Base-by-base conservation (phyloP, 2,888 invertebrate species). In the Drosophila gaucha region DNA sequence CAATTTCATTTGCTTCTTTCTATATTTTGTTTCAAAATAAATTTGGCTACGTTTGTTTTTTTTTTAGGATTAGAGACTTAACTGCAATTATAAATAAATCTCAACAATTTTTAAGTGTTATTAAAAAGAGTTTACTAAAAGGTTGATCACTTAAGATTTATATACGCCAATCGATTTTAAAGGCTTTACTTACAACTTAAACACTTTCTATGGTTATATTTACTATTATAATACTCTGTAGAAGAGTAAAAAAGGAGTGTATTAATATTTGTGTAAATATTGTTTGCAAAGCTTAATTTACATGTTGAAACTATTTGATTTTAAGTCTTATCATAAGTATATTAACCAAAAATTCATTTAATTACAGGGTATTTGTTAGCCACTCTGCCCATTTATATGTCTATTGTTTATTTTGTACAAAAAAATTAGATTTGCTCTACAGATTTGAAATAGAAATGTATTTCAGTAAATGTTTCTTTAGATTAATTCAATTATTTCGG, bases 21-120 rank as follows among this genome's bases (percentile, higher is more conserved):
- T 16, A 46, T 38, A 55, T 55, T 43, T 43, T 26, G 28, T 57
- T 44, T 51, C 10, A 24, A 16, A 8, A 8, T 20, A 14, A 24
- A 31, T 57, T 14, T 14, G 20, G 20, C 14, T 10, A 18, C 18
- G 6, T 20, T 12, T 30, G 31, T 22, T 30, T 55, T n/a, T 33
- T 22, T 22, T 18, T 12, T 14, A 0, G 1, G 28, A 1, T 30
- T 44, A n/a, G 3, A 18, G 28, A 14, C 5, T 22, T 6, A 16
- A 2, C 8, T 22, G 9, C 2, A 14, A 6, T 20, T 55, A 20
- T 20, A 36, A 22, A 20, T 38, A 20, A 12, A 18, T 3, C 20
- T 12, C 1, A 12, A 3, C 16, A 18, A 8, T 31, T 22, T 2
- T 5, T 14, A 5, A 9, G 9, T 46, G 2, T 22, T 46, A 8